These are phyloP conservation scores for Heterodera carotae DNA, from an alignment of 1,140 invertebrate species.

Conservation along the genomic window DNA sequence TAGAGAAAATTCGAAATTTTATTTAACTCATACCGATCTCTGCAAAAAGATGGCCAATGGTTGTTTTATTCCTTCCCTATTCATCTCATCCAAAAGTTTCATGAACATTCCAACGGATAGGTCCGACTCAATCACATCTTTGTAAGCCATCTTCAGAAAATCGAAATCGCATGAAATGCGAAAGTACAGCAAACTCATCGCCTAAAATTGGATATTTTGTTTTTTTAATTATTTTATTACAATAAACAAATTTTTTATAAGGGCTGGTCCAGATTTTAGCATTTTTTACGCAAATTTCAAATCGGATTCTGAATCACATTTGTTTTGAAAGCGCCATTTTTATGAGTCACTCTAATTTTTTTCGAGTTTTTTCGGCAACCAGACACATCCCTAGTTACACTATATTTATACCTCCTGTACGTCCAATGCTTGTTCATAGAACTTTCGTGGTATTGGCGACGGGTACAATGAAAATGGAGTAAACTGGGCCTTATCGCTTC, in stretches of 20 bases:
- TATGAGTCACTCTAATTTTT: too few species aligned
- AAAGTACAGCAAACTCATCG: conserved; percentile 61
- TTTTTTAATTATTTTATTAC: neutral
- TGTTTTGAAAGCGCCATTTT: too few species aligned
- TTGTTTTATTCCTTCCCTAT: conserved; percentile 50
- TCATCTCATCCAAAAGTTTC: conserved; percentile 52
- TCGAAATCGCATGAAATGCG: conserved; percentile 61
- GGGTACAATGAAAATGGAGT: conserved; percentile 60
- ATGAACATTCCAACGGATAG: conserved; percentile 58
- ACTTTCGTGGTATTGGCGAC: conserved; percentile 57
- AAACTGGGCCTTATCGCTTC: conserved; percentile 49
- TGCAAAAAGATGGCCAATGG: conserved; percentile 56
- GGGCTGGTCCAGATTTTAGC: too few species aligned
- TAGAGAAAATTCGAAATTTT: too few species aligned
- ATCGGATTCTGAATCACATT: too few species aligned
- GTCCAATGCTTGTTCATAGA: conserved; percentile 58
- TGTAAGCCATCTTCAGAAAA: conserved; percentile 58
- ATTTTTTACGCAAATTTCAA: too few species aligned
- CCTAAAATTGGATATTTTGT: conserved; percentile 34
- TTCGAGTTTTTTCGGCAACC: too few species aligned
- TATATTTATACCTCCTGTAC: conserved; percentile 56
- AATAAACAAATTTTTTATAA: neutral
- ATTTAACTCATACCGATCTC: conserved; percentile 57
- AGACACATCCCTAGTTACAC: too few species aligned
- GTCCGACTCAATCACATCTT: conserved; percentile 59